A percentile compares a stretch with the other conserved stretches of the same genome.
These are phyloP conservation scores for Leucozona laternaria DNA, from an alignment of 2,888 invertebrate species.

Conservation along the genomic window DNA sequence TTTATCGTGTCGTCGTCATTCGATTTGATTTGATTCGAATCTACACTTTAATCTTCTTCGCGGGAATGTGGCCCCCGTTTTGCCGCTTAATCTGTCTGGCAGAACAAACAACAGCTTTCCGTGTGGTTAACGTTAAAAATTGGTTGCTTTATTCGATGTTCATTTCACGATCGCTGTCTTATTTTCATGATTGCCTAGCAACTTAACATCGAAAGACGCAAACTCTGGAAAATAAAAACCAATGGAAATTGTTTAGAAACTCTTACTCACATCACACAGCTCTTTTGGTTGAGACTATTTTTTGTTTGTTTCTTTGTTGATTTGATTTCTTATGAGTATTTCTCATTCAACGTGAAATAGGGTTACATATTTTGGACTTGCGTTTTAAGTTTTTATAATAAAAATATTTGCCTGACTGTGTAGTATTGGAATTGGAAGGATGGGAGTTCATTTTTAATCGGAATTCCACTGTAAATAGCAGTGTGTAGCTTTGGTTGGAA, in stretches of 20 bases:
- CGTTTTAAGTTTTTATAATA: not conserved
- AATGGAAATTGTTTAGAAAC: constrained; percentile 55
- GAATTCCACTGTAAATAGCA: constrained; percentile 28
- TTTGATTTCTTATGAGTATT: not conserved
- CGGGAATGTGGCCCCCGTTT: not conserved
- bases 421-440: constrained; percentile 33
- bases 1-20: not conserved
- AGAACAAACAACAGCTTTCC: constrained; percentile 37
- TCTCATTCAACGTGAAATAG: not conserved
- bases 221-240: constrained; percentile 81
- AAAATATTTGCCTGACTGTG: constrained; percentile 11
- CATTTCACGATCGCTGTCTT: constrained; percentile 56
- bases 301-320: constrained; percentile 9
- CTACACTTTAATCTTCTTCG: not conserved
- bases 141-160: constrained; percentile 56
- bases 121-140: constrained; percentile 10
- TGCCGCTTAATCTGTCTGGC: constrained; percentile 4
- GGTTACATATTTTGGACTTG: not conserved
- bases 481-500: not conserved
- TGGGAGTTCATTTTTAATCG: constrained; percentile 42
- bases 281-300: constrained; percentile 42
- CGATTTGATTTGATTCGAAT: constrained; percentile 10
- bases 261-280: not conserved
- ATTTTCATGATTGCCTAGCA: constrained; percentile 78
- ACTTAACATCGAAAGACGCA: constrained; percentile 84